Evolutionary conservation across 2,888 invertebrate species (phyloP).

Genomic region (Diaperis boleti): DNA sequence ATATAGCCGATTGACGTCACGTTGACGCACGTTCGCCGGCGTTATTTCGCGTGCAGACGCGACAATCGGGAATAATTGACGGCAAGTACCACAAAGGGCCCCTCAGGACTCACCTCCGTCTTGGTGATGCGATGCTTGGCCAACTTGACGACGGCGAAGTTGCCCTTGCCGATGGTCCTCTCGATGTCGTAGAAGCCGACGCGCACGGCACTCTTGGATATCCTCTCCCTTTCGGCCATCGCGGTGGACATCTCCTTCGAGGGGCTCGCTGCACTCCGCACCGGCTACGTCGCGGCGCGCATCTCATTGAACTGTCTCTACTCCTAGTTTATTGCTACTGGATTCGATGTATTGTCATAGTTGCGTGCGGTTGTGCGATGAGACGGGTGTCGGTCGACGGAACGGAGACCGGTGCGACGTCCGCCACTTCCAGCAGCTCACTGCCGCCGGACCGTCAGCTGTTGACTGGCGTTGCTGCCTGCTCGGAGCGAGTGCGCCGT

Average conservation of each 20-base stretch:
- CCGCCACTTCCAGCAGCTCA: no score
- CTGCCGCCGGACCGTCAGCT: constrained; percentile 51
- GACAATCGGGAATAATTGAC: no score
- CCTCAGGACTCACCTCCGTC: constrained; percentile 89
- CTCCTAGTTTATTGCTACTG: no score
- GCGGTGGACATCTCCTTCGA: constrained; percentile 33
- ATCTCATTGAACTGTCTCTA: constrained; percentile 47
- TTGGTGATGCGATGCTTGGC: constrained; percentile 98
- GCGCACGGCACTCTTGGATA: constrained; percentile 73
- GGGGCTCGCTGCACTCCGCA: constrained; percentile 28
- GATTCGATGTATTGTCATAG: constrained; percentile 62
- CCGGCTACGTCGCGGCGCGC: constrained; percentile 24
- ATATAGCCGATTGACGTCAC: constrained; percentile 58
- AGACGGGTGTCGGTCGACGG: constrained; percentile 42
- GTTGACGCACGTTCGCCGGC: constrained; percentile 53
- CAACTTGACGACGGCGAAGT: constrained; percentile 98
- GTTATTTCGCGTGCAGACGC: constrained; percentile 7
- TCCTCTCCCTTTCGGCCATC: constrained; percentile 64
- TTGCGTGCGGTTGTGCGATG: constrained; percentile 57
- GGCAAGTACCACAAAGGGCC: no score
- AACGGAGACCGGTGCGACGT: no score
- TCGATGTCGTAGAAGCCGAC: constrained; percentile 99
- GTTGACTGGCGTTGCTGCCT: constrained; percentile 48
- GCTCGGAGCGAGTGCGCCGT: constrained; percentile 50
- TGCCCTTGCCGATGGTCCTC: constrained; percentile 97